A percentile compares a stretch with the other conserved stretches of the same genome.
Evolutionary conservation across 1,140 invertebrate genomes (phyloP).

Genomic region (Drosophila nigromelanica): DNA sequence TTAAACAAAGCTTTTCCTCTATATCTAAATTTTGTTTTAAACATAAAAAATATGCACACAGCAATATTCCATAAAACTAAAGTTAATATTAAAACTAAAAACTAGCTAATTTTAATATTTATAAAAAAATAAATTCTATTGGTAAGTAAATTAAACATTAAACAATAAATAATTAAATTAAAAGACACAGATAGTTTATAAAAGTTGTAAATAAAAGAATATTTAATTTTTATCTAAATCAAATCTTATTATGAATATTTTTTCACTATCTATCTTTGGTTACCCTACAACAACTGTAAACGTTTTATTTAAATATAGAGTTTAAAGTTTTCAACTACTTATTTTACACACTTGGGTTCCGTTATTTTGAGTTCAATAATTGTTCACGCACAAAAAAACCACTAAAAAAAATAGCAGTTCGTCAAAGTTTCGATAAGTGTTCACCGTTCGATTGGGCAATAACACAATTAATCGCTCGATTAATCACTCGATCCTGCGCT

Average conservation of each 20-base stretch:
- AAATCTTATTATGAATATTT: not conserved
- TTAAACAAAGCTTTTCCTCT: too few species aligned
- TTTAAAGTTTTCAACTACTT: conserved; percentile 2
- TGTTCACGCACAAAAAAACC: conserved; percentile 13
- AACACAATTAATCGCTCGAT: not conserved
- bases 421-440: not conserved
- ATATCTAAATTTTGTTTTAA: too few species aligned
- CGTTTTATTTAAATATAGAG: not conserved
- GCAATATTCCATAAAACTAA: too few species aligned
- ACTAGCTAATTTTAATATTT: too few species aligned
- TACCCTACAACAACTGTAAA: not conserved
- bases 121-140: too few species aligned
- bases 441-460: too few species aligned
- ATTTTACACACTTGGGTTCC: conserved; percentile 16
- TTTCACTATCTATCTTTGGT: conserved; percentile 14
- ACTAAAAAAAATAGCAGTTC: conserved; percentile 1
- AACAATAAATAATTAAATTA: too few species aligned
- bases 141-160: too few species aligned
- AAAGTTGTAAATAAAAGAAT: too few species aligned
- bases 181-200: too few species aligned
- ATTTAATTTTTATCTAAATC: not conserved
- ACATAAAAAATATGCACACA: too few species aligned
- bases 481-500: not conserved
- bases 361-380: not conserved
- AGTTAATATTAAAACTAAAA: too few species aligned